Evolutionary conservation across 2,113 vertebrate genomes (phyloP).

Genomic region (Megaceryle torquata): DNA sequence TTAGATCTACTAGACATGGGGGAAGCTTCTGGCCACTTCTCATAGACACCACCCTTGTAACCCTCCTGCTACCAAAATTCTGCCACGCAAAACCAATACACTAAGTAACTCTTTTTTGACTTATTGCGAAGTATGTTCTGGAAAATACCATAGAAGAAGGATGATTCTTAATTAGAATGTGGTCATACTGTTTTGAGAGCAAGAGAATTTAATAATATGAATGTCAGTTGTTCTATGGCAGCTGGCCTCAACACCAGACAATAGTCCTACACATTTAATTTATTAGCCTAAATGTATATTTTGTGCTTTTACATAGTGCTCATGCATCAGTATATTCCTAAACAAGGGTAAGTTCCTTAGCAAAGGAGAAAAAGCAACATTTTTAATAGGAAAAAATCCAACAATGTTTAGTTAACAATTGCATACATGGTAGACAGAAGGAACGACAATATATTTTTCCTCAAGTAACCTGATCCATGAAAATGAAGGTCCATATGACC

Average conservation of each 20-base stretch:
- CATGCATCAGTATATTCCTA: not conserved
- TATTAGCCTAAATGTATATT: conserved; percentile 7
- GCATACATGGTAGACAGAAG: not conserved
- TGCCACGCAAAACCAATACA: not conserved
- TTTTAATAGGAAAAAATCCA: not conserved
- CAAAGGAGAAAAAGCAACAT: not conserved
- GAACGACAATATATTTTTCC: not conserved
- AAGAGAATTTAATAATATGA: conserved; percentile 26
- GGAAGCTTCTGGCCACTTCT: not conserved
- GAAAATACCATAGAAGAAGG: not conserved
- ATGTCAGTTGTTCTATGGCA: conserved; percentile 20
- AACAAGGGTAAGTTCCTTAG: not conserved
- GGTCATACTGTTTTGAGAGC: not conserved
- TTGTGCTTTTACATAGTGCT: not conserved
- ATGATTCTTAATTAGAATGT: conserved; percentile 26
- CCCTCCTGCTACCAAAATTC: accelerated
- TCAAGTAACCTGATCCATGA: not conserved
- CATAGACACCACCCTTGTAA: not conserved
- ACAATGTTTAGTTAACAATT: not conserved
- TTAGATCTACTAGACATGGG: not conserved
- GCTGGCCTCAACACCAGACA: conserved; percentile 1
- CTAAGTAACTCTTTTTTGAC: not conserved
- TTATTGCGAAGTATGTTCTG: not conserved
- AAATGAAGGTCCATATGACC: not conserved
- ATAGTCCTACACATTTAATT: conserved; percentile 10